Evolutionary conservation across 2,113 vertebrate genomes (phyloP).

Genomic region (Arenaria interpres): DNA sequence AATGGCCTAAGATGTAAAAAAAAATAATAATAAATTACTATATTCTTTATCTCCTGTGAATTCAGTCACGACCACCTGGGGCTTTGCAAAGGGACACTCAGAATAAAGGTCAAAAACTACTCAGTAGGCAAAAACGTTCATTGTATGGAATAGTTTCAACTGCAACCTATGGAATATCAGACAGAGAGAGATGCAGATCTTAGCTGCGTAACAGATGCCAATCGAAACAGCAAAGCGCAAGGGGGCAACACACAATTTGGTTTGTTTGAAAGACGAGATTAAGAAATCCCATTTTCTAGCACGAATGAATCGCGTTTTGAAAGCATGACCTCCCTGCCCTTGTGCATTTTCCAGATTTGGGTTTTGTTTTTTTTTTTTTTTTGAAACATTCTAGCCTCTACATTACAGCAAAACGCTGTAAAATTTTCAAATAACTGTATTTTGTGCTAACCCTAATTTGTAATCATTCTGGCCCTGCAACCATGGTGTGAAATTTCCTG

Average conservation of each 20-base stretch:
- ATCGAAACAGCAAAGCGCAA: not conserved
- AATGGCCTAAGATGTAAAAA: rapidly evolving
- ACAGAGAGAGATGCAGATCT: not conserved
- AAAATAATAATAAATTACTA: not conserved
- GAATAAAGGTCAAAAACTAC: not conserved
- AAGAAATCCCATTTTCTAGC: not conserved
- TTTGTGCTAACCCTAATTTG: conserved; percentile 43
- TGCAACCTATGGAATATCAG: not conserved
- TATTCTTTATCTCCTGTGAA: not conserved
- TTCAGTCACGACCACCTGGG: not conserved
- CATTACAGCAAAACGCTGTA: not conserved
- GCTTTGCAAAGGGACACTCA: not conserved
- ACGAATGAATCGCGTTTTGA: not conserved
- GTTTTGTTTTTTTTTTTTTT: not conserved
- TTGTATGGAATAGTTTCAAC: not conserved
- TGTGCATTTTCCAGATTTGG: not conserved
- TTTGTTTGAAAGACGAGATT: not conserved
- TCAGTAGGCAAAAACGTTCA: not conserved
- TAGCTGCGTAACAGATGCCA: rapidly evolving
- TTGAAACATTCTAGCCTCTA: not conserved
- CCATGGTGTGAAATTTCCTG: conserved; percentile 50
- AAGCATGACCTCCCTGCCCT: not conserved
- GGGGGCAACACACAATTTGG: rapidly evolving
- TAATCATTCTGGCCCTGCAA: conserved; percentile 61
- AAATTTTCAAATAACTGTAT: not conserved